These are phyloP conservation scores for Raphicerus campestris DNA, from an alignment of 2,113 vertebrate species.

Conservation along the genomic window DNA sequence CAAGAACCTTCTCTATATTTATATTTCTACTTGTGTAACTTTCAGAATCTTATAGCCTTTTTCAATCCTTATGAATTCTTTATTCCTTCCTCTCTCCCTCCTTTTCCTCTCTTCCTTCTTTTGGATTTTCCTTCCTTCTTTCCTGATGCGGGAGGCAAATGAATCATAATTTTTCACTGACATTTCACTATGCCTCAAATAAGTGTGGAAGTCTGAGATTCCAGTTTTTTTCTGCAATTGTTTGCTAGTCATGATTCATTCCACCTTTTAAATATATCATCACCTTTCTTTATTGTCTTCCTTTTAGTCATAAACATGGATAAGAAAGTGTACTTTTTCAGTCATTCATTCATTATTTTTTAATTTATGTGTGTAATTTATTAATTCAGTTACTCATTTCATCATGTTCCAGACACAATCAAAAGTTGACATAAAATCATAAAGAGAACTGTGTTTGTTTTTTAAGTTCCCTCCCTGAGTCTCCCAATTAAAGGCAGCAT, in stretches of 20 bases:
- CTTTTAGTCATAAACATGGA: background rate
- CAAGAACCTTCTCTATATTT: background rate
- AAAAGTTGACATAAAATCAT: background rate
- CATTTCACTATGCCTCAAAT: background rate
- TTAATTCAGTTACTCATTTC: background rate
- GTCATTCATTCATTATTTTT: background rate
- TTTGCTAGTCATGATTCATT: background rate
- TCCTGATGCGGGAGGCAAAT: background rate
- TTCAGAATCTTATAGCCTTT: background rate
- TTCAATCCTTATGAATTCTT: background rate
- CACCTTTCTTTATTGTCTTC: background rate
- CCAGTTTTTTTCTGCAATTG: background rate
- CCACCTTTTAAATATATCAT: background rate
- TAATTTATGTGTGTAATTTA: background rate
- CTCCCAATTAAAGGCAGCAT: constrained; percentile 14
- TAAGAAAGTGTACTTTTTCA: background rate
- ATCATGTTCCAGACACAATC: background rate
- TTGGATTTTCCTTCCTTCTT: background rate
- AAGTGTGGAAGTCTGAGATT: background rate
- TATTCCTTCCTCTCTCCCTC: background rate
- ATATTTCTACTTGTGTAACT: background rate
- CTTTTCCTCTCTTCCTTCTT: background rate
- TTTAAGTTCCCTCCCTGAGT: background rate
- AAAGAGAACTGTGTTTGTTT: background rate
- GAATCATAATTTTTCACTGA: background rate